Conservation (phyloP, 2,888 invertebrate genomes). For the Candidula unifasciata region DNA sequence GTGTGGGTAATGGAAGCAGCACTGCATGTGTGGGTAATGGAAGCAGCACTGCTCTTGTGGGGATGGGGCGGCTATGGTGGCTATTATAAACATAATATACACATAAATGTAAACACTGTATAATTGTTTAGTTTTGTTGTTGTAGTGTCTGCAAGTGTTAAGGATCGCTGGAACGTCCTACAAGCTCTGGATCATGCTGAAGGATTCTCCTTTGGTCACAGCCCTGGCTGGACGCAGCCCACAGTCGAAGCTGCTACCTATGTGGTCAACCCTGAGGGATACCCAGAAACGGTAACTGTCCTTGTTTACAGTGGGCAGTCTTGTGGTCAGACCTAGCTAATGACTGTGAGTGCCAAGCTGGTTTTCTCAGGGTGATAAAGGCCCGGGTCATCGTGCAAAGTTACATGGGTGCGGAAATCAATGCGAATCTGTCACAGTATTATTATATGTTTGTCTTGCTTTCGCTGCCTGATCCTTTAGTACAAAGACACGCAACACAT, state of each 20-base stretch:
- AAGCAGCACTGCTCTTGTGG: no score
- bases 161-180: neutral
- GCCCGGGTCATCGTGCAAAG: no score
- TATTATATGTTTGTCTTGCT: no score
- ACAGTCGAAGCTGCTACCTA: constrained; percentile 17
- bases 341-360: neutral
- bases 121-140: neutral
- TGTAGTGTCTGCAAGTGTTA: neutral
- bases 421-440: no score
- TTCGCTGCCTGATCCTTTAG: no score
- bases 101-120: neutral
- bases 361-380: no score
- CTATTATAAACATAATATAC: neutral
- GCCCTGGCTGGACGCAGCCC: constrained; percentile 2
- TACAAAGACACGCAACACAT: no score
- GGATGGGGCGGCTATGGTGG: no score
- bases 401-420: no score
- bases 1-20: no score
- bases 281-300: neutral
- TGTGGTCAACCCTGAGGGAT: neutral
- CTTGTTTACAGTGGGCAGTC: neutral
- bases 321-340: neutral
- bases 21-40: no score
- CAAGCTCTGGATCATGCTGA: neutral
- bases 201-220: neutral